phyloP scores from a whole-genome alignment of 2,888 invertebrate species.

The Brenthis ino region DNA sequence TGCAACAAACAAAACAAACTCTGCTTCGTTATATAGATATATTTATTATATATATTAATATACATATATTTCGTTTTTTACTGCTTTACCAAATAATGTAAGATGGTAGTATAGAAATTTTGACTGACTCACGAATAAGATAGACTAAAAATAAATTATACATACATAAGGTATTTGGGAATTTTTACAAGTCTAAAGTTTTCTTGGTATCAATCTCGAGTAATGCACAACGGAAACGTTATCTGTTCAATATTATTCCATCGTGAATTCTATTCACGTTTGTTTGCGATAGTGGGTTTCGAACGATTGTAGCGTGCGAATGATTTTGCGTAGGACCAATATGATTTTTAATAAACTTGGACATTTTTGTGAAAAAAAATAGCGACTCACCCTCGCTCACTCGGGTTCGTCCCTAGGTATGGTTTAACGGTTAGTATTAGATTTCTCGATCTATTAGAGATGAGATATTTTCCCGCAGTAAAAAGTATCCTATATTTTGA shows the following conservation, averaged over 20 bases:
- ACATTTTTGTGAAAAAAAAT: background rate
- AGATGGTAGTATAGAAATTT: background rate
- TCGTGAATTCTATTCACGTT: conserved; percentile 34
- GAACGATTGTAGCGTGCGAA: conserved; percentile 45
- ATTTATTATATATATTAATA: too few relatives aligned
- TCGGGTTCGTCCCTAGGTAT: too few relatives aligned
- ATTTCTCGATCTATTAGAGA: too few relatives aligned
- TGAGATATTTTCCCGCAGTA: too few relatives aligned
- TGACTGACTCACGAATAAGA: background rate
- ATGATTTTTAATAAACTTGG: background rate
- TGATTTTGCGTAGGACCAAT: conserved; percentile 21
- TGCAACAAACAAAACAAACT: too few relatives aligned
- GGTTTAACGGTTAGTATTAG: too few relatives aligned
- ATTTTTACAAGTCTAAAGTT: conserved; percentile 4
- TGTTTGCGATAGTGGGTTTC: conserved; percentile 36
- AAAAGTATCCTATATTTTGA: too few relatives aligned
- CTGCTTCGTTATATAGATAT: too few relatives aligned
- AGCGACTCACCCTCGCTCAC: too few relatives aligned
- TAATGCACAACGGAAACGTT: conserved; percentile 23
- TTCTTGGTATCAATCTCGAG: conserved; percentile 14
- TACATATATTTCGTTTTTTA: too few relatives aligned
- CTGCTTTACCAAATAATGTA: background rate
- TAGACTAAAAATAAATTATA: background rate
- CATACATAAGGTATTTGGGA: background rate
- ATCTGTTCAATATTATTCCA: conserved; percentile 23